Conservation (phyloP, 2,888 invertebrate species). For the Drosophila pseudotalamancana region DNA sequence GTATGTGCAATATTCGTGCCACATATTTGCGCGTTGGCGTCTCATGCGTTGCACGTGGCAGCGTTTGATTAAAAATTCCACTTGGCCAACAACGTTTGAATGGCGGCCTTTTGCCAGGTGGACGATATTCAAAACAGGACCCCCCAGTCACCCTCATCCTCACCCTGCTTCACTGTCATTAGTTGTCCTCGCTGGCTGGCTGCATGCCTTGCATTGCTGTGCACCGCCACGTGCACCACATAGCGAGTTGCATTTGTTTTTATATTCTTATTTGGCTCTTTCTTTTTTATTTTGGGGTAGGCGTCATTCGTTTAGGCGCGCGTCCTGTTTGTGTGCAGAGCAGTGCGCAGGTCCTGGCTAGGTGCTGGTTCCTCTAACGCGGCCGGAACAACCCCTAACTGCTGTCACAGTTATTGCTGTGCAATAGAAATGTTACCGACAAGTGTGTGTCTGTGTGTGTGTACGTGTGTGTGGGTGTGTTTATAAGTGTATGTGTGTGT, state of each 20-base stretch:
- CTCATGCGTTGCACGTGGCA: conserved; percentile 3
- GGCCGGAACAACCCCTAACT: conserved; percentile 74
- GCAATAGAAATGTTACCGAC: conserved; percentile 56
- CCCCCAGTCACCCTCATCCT: too few relatives aligned
- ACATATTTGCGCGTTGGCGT: conserved; percentile 60
- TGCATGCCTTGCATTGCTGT: conserved; percentile 35
- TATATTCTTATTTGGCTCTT: conserved; percentile 12
- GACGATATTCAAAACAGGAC: conserved; percentile 3
- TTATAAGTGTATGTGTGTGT: conserved; percentile 41
- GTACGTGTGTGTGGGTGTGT: conserved; percentile 20
- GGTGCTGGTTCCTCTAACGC: conserved; percentile 56
- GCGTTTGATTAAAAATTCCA: conserved; percentile 60
- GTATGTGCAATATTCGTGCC: conserved; percentile 33
- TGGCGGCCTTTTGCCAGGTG: conserved; percentile 16
- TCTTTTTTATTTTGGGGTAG: conserved; percentile 72
- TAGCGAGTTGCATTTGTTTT: conserved; percentile 31
- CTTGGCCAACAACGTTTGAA: conserved; percentile 14
- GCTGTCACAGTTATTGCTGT: conserved; percentile 43
- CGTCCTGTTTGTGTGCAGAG: conserved; percentile 13
- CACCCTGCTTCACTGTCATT: not conserved
- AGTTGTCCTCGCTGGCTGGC: conserved; percentile 7
- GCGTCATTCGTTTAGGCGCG: conserved; percentile 65
- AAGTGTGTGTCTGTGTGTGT: not conserved
- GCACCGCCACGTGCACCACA: conserved; percentile 51
- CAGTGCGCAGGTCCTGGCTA: conserved; percentile 74